A percentile compares a stretch with the other conserved stretches of the same genome.
These are phyloP conservation scores for Rhineura floridana DNA, from an alignment of 2,113 vertebrate species.

Conservation along the genomic window DNA sequence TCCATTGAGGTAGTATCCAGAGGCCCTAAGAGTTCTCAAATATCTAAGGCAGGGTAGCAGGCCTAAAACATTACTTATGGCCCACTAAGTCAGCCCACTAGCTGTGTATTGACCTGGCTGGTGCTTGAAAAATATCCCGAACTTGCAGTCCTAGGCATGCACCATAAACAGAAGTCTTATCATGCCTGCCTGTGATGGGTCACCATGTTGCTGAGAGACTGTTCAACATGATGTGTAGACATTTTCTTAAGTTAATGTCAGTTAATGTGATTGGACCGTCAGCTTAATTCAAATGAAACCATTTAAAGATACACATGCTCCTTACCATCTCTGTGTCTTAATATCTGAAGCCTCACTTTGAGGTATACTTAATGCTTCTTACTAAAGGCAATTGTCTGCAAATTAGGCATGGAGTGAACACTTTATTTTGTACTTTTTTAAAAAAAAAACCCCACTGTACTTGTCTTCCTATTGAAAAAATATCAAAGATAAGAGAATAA, in stretches of 20 bases:
- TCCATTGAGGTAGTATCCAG: not conserved
- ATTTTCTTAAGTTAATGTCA: not conserved
- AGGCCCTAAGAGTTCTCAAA: not conserved
- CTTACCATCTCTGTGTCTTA: not conserved
- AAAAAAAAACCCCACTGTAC: not conserved
- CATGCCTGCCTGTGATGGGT: not conserved
- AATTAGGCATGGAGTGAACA: slow-evolving; percentile 11
- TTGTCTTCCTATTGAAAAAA: slow-evolving; percentile 30
- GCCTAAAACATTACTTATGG: not conserved
- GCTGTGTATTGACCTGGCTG: not conserved
- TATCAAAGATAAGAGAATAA: slow-evolving; percentile 37
- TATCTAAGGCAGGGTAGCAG: not conserved
- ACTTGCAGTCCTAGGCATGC: not conserved
- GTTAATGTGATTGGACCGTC: not conserved
- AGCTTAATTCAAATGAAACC: not conserved
- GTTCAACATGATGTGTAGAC: not conserved
- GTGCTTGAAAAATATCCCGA: not conserved
- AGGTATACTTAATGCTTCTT: not conserved
- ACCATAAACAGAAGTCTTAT: not conserved
- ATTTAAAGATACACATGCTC: not conserved
- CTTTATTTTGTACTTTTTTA: slow-evolving; percentile 28
- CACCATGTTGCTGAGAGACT: not conserved
- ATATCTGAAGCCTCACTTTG: not conserved
- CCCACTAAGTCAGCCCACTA: not conserved
- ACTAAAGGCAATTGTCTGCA: not conserved